These are phyloP conservation scores for Acronicta psi DNA, from an alignment of 2,888 invertebrate species.

Conservation along the genomic window DNA sequence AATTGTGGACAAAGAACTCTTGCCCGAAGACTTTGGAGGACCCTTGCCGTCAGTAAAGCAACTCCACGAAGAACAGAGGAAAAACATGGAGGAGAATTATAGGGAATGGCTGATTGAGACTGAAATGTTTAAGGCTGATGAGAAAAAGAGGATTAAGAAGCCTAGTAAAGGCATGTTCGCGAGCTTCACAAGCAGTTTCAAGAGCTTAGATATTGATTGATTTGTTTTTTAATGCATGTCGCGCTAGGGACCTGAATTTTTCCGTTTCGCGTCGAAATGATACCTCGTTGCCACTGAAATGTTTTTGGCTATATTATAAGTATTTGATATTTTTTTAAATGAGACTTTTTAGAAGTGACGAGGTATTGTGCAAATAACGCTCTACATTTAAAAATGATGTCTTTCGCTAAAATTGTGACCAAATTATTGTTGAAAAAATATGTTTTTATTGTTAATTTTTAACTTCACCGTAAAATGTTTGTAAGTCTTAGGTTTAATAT, in stretches of 20 bases:
- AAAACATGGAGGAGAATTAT: slow-evolving; percentile 89
- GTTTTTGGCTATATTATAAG: slow-evolving; percentile 15
- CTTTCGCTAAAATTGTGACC: not conserved
- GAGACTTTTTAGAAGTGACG: slow-evolving; percentile 5
- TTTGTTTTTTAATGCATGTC: slow-evolving; percentile 25
- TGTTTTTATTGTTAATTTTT: too few relatives aligned
- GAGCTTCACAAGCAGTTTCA: slow-evolving; percentile 85
- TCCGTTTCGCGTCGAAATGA: slow-evolving; percentile 23
- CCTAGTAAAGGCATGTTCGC: slow-evolving; percentile 86
- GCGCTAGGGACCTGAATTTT: slow-evolving; percentile 68
- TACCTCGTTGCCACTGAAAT: slow-evolving; percentile 19
- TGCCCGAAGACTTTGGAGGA: slow-evolving; percentile 90
- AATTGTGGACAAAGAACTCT: slow-evolving; percentile 79
- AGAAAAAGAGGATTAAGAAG: slow-evolving; percentile 83
- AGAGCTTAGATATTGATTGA: slow-evolving; percentile 85
- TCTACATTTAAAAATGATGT: not conserved
- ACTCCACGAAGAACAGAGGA: slow-evolving; percentile 88
- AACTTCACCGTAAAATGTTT: not conserved
- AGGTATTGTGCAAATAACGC: not conserved
- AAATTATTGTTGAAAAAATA: not conserved
- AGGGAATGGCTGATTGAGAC: slow-evolving; percentile 90
- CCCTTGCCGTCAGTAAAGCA: slow-evolving; percentile 85
- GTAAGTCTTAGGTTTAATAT: not conserved
- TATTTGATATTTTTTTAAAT: slow-evolving; percentile 8
- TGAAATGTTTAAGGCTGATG: slow-evolving; percentile 87